These are phyloP conservation scores for Craseonycteris thonglongyai DNA, from an alignment of 2,113 vertebrate species.

Conservation along the genomic window DNA sequence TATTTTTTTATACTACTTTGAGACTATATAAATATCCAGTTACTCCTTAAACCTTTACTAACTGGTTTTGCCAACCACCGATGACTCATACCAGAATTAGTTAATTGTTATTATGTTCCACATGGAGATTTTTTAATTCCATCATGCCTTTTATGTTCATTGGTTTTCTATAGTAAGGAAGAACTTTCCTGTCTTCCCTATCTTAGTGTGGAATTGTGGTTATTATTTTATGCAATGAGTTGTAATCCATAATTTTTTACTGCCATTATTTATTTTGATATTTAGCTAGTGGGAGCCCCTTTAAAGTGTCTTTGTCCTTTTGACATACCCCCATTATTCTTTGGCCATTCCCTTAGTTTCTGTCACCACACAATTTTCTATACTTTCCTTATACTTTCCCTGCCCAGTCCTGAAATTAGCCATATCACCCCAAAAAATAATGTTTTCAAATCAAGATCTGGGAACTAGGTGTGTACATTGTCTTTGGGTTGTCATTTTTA, in stretches of 20 bases:
- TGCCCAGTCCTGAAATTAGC: too few relatives aligned
- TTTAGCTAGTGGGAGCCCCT: background rate
- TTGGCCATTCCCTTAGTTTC: background rate
- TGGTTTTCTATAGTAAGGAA: background rate
- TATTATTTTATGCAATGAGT: background rate
- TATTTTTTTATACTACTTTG: too few relatives aligned
- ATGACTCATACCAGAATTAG: background rate
- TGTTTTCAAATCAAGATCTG: background rate
- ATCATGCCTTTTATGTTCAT: background rate
- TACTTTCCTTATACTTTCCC: background rate
- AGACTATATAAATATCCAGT: too few relatives aligned
- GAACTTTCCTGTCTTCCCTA: background rate
- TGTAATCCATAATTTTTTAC: background rate
- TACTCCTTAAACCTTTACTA: background rate
- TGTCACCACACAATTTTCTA: background rate
- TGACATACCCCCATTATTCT: background rate
- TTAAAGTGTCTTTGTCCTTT: background rate
- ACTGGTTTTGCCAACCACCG: background rate
- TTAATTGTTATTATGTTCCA: background rate
- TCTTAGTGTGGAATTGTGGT: background rate
- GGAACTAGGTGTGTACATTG: background rate
- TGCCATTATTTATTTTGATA: background rate
- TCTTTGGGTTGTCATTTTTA: background rate
- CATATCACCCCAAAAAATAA: background rate
- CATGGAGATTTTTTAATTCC: background rate